Conservation (phyloP, 2,113 vertebrate genomes). For the Ciconia boyciana region DNA sequence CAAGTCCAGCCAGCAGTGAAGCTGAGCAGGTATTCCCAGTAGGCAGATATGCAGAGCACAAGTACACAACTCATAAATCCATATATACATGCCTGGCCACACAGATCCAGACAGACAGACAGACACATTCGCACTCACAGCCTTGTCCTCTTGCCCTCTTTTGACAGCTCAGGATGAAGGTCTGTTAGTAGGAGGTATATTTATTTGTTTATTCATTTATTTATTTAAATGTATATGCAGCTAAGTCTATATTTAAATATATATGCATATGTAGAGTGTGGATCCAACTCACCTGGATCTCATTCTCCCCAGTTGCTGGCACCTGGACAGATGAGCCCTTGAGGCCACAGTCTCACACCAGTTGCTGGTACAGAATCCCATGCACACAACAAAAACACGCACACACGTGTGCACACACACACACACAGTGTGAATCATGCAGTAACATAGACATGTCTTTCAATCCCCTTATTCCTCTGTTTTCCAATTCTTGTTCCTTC, state of each 20-base stretch:
- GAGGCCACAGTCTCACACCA: not conserved
- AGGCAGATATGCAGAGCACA: not conserved
- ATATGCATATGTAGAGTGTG: no score
- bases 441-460: not conserved
- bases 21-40: not conserved
- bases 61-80: not conserved
- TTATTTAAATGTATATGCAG: not conserved
- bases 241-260: not conserved
- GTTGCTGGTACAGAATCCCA: not conserved
- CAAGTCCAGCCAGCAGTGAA: not conserved
- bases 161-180: not conserved
- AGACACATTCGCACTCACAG: not conserved
- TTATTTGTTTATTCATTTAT: not conserved
- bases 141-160: not conserved
- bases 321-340: not conserved
- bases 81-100: not conserved
- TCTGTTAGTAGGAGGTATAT: not conserved
- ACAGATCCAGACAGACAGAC: not conserved
- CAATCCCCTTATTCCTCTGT: accelerated
- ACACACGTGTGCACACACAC: no score
- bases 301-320: not conserved
- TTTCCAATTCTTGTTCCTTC: not conserved
- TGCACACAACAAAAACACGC: not conserved
- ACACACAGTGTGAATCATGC: accelerated
- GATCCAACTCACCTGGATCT: not conserved